Evolutionary conservation across 2,797 vertebrate species (phyloP).

Genomic region (Coregonus ussuriensis): DNA sequence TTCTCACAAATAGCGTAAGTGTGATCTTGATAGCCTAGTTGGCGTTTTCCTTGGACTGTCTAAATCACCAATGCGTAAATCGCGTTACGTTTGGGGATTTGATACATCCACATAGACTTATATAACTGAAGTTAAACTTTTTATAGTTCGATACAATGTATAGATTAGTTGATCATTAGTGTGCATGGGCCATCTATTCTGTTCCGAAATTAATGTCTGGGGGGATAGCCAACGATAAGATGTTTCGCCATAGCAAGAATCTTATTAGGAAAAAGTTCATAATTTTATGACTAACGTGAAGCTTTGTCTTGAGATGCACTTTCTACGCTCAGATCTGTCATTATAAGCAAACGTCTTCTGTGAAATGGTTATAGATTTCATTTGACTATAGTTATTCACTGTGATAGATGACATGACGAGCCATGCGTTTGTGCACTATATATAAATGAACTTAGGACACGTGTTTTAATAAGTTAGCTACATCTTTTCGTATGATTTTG

Average conservation of each 20-base stretch:
- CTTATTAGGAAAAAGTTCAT: neutral
- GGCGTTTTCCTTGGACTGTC: constrained; percentile 39
- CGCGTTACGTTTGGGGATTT: constrained; percentile 32
- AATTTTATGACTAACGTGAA: neutral
- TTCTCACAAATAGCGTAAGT: constrained; percentile 59
- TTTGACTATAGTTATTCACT: neutral
- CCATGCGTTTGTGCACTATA: constrained; percentile 51
- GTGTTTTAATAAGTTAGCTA: constrained; percentile 64
- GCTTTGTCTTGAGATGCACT: neutral
- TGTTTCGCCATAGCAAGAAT: neutral
- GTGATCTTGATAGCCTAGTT: constrained; percentile 51
- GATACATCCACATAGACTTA: constrained; percentile 45
- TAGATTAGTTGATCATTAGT: neutral
- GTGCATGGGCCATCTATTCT: neutral
- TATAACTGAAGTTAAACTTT: constrained; percentile 23
- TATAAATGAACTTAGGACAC: constrained; percentile 19
- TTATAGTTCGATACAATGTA: neutral
- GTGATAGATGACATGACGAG: constrained; percentile 11
- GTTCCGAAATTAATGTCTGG: neutral
- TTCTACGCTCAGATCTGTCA: neutral
- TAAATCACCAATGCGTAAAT: constrained; percentile 46
- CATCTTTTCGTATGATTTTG: constrained; percentile 37
- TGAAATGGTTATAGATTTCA: neutral
- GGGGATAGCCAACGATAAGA: neutral
- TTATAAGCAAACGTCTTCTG: neutral